phyloP scores from a whole-genome alignment of 2,113 vertebrate species.

The Mastomys coucha region DNA sequence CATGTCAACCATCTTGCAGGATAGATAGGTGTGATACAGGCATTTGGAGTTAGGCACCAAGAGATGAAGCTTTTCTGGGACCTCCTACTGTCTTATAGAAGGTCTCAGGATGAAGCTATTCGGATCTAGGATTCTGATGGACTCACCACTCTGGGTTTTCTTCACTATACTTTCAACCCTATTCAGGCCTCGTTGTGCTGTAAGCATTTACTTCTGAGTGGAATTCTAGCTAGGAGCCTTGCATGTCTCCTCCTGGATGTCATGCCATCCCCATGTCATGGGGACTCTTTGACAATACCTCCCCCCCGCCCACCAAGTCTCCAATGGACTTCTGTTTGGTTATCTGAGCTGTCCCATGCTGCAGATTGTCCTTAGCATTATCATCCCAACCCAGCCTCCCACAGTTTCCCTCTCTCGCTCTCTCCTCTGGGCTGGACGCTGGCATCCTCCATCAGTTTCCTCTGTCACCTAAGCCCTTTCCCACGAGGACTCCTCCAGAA shows the following conservation, averaged over 20 bases:
- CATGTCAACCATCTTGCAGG: background rate
- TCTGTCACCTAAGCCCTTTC: background rate
- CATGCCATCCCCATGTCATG: no score
- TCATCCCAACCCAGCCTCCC: background rate
- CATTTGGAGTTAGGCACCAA: background rate
- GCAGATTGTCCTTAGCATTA: background rate
- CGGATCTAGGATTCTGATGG: background rate
- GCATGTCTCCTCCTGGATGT: background rate
- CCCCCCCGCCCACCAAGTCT: no score
- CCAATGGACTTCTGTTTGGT: background rate
- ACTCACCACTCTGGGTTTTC: background rate
- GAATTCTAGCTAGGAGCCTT: background rate
- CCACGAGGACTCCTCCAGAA: background rate
- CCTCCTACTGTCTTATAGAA: background rate
- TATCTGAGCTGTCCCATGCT: background rate
- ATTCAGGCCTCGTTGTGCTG: background rate
- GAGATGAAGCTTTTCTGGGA: background rate
- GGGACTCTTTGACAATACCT: background rate
- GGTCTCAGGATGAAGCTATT: no score
- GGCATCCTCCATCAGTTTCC: background rate
- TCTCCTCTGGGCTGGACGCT: background rate
- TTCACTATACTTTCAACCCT: accelerated
- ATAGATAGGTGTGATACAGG: background rate
- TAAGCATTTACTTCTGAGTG: background rate
- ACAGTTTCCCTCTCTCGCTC: background rate